These are phyloP conservation scores for Deilephila elpenor DNA, from an alignment of 2,888 invertebrate genomes.

Conservation along the genomic window DNA sequence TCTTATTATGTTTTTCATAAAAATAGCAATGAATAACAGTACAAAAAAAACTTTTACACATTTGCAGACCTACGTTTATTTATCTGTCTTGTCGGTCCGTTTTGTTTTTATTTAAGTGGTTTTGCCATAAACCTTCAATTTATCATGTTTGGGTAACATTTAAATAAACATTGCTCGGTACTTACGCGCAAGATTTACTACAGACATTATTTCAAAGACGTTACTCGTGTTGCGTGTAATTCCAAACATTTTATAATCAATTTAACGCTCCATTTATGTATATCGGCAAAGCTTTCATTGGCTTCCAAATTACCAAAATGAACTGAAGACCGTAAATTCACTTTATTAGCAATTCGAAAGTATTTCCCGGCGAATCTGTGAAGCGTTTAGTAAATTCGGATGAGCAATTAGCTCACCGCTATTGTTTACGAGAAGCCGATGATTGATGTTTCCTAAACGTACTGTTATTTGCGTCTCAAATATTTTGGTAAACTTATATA, in stretches of 20 bases:
- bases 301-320: not conserved
- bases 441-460: conserved; percentile 48
- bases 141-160: too few relatives aligned
- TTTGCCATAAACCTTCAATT: too few relatives aligned
- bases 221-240: not conserved
- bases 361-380: conserved; percentile 11
- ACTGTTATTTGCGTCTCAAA: conserved; percentile 31
- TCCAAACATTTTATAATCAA: not conserved
- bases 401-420: conserved; percentile 43
- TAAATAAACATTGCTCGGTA: too few relatives aligned
- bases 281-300: not conserved
- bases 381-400: conserved; percentile 38
- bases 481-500: conserved; percentile 31
- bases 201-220: conserved; percentile 1
- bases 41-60: too few relatives aligned
- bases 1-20: too few relatives aligned
- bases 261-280: not conserved
- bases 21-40: too few relatives aligned
- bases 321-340: conserved; percentile 17
- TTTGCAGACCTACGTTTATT: too few relatives aligned
- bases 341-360: conserved; percentile 17
- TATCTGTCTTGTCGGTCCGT: too few relatives aligned
- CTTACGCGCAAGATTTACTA: not conserved
- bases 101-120: too few relatives aligned
- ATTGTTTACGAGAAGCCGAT: conserved; percentile 44